Conservation (phyloP, 1,140 invertebrate genomes). For the Pogonus chalceus region DNA sequence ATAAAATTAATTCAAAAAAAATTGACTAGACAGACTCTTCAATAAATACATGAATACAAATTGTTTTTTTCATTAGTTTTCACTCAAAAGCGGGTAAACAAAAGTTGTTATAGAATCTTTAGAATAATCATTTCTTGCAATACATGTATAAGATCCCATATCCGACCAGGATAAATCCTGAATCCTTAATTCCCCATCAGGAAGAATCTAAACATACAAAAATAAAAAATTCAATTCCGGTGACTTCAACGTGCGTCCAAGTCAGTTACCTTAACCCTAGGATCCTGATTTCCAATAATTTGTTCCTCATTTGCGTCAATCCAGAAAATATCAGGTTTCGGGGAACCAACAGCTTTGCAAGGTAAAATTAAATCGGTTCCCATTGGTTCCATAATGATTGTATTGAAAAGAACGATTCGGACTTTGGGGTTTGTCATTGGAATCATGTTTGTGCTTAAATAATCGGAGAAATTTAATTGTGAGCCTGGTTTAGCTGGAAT, state of each 20-base stretch:
- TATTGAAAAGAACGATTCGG: slow-evolving; percentile 18
- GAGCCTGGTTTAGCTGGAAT: not conserved
- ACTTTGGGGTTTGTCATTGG: slow-evolving; percentile 3
- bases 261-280: slow-evolving; percentile 39
- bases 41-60: too few species aligned
- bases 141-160: slow-evolving; percentile 71
- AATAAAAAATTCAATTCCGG: too few species aligned
- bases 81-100: slow-evolving; percentile 64
- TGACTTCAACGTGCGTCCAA: too few species aligned
- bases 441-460: slow-evolving; percentile 1
- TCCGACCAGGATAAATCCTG: slow-evolving; percentile 57
- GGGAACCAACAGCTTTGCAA: slow-evolving; percentile 56
- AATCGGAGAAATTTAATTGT: not conserved
- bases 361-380: slow-evolving; percentile 56
- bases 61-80: too few species aligned
- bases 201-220: slow-evolving; percentile 50
- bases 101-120: slow-evolving; percentile 57
- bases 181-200: slow-evolving; percentile 65
- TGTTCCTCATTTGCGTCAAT: slow-evolving; percentile 44
- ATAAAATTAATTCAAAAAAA: too few species aligned
- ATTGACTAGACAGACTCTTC: too few species aligned
- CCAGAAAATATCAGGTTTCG: slow-evolving; percentile 56
- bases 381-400: slow-evolving; percentile 35
- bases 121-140: slow-evolving; percentile 55
- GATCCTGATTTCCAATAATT: slow-evolving; percentile 37